Evolutionary conservation across 2,888 invertebrate species (phyloP).

Genomic region (Dyspetes luteomarginatus): DNA sequence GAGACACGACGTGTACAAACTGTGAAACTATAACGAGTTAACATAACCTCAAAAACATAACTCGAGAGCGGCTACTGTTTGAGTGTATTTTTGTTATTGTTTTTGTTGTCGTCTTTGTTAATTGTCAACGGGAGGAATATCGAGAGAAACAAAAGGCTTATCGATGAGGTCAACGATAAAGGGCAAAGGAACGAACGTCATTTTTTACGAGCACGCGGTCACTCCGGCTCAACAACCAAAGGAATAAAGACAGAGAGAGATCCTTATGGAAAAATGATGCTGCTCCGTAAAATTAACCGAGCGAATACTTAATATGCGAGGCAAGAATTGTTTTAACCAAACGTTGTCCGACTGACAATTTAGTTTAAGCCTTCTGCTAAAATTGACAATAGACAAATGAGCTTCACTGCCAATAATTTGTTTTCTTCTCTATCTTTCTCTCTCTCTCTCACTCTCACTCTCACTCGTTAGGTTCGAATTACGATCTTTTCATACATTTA

Average conservation of each 20-base stretch:
- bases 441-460: not conserved
- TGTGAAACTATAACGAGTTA: slow-evolving; percentile 27
- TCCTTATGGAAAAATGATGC: not conserved
- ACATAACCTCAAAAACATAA: slow-evolving; percentile 61
- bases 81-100: slow-evolving; percentile 18
- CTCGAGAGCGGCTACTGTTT: slow-evolving; percentile 4
- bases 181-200: not conserved
- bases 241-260: slow-evolving; percentile 20
- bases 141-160: not conserved
- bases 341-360: slow-evolving; percentile 69
- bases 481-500: not conserved
- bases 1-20: slow-evolving; percentile 13
- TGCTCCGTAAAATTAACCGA: slow-evolving; percentile 9
- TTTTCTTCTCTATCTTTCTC: not conserved
- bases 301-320: slow-evolving; percentile 66
- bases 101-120: not conserved
- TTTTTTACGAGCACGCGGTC: not conserved
- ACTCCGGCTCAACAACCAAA: not conserved
- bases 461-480: not conserved
- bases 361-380: slow-evolving; percentile 73
- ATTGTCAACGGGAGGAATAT: slow-evolving; percentile 30
- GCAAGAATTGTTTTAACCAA: slow-evolving; percentile 71
- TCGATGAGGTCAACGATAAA: slow-evolving; percentile 19
- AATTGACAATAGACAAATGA: not conserved
- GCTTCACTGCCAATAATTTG: slow-evolving; percentile 33